Base-by-base conservation (phyloP, 2,797 vertebrate genomes). In the Paramormyrops hopkinsi region DNA sequence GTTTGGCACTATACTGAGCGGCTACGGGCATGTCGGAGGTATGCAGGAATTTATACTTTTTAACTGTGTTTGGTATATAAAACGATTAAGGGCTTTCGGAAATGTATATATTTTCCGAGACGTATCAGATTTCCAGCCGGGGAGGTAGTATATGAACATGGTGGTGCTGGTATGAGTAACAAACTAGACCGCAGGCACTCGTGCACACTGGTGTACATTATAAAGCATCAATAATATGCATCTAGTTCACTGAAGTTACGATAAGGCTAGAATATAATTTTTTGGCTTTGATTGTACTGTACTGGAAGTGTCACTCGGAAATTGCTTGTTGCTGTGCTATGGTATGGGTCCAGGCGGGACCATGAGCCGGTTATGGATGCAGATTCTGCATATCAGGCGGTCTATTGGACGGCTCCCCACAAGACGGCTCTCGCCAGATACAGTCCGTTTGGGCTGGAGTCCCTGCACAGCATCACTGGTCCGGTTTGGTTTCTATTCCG, bases 351-450 rank as follows among this genome's bases (percentile, higher is more conserved):
- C 33, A 76, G 73, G 76, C 37, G 3, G 22, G 17, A 53, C 44
- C 76, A 96, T 96, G 96, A 95, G 94, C 91, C 93, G 92, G 89
- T 91, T 96, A 91, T 92, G 95, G 51, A 94, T 96, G 17, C 95
- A 94, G 88, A 94, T 93, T 0, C 93, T 96, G 1, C 91, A 93
- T 33, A 93, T 96, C 92, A 94, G 96, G 89, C 95, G 96, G 93
- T 92, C 96, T 0, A 94, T 95, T n/a, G 91, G 92, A 84, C 33
- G 96, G 73, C 93, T 93, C 88, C 91, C 94, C 0, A 91, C 92
- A 22, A 94, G 95, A 89, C 90, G 95, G 54, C 87, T 94, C 65
- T 92, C 93, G 9, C 90, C 93, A 0, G 94, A 94, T 62, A 94
- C 94, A 1, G 93, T 92, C 29, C 91, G 90, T 6, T 88, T 90